phyloP scores from a whole-genome alignment of 2,888 invertebrate species.

The Sesamia inferens region DNA sequence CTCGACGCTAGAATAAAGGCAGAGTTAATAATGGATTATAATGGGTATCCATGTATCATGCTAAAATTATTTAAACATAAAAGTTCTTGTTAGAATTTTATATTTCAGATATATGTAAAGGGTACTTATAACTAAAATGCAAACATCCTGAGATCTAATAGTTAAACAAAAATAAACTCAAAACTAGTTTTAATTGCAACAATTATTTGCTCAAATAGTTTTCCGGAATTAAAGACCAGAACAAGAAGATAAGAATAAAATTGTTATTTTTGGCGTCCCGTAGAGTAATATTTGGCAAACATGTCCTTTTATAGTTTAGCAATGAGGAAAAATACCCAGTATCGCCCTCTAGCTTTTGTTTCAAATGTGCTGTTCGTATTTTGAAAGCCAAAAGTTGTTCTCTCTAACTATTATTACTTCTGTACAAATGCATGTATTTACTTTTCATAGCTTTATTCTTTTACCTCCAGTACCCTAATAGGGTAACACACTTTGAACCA shows the following conservation, averaged over 20 bases:
- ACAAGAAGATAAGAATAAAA: no score
- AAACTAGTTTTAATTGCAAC: conserved; percentile 24
- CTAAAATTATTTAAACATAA: not conserved
- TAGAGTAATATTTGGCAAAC: conserved; percentile 20
- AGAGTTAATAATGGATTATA: not conserved
- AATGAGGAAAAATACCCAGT: conserved; percentile 12
- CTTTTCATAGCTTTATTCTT: not conserved
- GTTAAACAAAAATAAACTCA: not conserved
- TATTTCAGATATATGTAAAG: no score
- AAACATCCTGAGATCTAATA: not conserved
- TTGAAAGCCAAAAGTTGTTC: not conserved
- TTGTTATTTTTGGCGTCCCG: conserved; percentile 22
- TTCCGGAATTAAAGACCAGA: conserved; percentile 24
- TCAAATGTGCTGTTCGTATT: not conserved
- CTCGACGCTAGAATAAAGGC: not conserved
- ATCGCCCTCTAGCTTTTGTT: not conserved
- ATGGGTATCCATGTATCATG: not conserved
- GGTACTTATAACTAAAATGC: conserved; percentile 7
- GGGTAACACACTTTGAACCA: not conserved
- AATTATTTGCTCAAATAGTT: conserved; percentile 24
- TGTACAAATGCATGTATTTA: not conserved
- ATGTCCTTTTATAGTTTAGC: not conserved
- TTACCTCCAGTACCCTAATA: not conserved
- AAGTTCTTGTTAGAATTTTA: not conserved
- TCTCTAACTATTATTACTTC: not conserved